Evolutionary conservation across 2,888 invertebrate genomes (phyloP), one percentile per base, ranked within the genome.

Genomic region (Penaeus monodon): DNA sequence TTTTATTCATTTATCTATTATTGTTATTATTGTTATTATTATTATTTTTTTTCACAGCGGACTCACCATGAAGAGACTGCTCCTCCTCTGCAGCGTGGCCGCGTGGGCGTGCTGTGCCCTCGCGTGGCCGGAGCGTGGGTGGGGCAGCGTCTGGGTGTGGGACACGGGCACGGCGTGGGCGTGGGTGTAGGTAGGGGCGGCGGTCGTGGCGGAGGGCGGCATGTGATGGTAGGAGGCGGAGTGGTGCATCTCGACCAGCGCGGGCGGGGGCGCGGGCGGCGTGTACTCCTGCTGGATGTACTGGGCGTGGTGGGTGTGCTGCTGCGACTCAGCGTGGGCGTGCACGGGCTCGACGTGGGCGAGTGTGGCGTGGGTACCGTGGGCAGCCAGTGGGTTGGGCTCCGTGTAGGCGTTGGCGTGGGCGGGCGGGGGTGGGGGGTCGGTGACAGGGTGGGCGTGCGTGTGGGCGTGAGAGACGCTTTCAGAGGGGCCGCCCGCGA

Each of bases 131-230:
- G 89, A 86, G 64, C 88, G 86, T 29, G 89, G 89, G 70, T 90
- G 89, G 24, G 89, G 89, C 68, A 89, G 78, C 64, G 89, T 89
- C 73, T 86, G 86, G 44, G 89, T 89, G 77, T 88, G 84, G n/a
- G 84, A 86, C 24, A 86, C 77, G 27, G 88, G 85, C 78, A 66
- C 65, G 66, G 81, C 81, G 70, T 76, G 63, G 81, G 87, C 77
- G 84, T 82, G 85, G 74, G 77, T 86, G 84, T 83, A 84, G 63
- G 78, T 85, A 76, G 73, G 79, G 14, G 68, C 66, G 66, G 78
- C 74, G 79, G 79, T 33, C 29, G 73, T 79, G 77, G 81, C 68
- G n/a, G 68, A 49, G 66, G 68, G 27, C 44, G 81, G 77, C 81
- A 86, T 81, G 73, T 86, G 86, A 49, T 86, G 86, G 78, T 78